A percentile compares a stretch with the other conserved stretches of the same genome.
Evolutionary conservation across 2,888 invertebrate genomes (phyloP).

Genomic region (Geotrupes spiniger): DNA sequence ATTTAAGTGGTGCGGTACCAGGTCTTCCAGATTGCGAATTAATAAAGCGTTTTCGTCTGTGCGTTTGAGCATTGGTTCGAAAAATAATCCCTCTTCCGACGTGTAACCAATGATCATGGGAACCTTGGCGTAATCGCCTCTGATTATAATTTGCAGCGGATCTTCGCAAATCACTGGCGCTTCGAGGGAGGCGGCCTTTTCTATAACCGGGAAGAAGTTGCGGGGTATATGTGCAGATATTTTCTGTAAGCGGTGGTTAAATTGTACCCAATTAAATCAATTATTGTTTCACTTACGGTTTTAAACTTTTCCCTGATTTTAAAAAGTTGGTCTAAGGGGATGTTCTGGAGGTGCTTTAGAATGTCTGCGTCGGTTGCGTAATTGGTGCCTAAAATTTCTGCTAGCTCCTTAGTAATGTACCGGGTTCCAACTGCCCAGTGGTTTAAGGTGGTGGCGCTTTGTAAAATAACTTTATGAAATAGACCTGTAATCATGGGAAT

Average conservation of each 20-base stretch:
- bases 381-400: constrained; percentile 3
- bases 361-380: constrained; percentile 8
- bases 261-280: too few relatives aligned
- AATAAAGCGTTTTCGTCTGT: constrained; percentile 29
- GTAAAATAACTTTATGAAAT: constrained; percentile 25
- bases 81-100: constrained; percentile 41
- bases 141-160: constrained; percentile 36
- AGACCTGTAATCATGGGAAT: constrained; percentile 43
- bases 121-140: constrained; percentile 41
- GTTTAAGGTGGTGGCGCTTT: constrained; percentile 15
- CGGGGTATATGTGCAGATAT: not conserved
- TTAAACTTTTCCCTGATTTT: constrained; percentile 7
- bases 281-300: constrained; percentile 7
- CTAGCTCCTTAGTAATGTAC: constrained; percentile 2
- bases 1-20: constrained; percentile 43
- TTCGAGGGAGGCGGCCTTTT: constrained; percentile 26
- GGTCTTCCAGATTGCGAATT: constrained; percentile 39
- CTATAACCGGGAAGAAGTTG: constrained; percentile 26
- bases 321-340: constrained; percentile 6
- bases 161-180: constrained; percentile 38
- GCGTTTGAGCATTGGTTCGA: constrained; percentile 29
- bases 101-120: constrained; percentile 44
- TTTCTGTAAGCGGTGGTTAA: not conserved
- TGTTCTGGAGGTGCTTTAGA: constrained; percentile 3
- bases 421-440: constrained; percentile 9